Evolutionary conservation across 2,797 vertebrate genomes (phyloP).

Genomic region (Sebastes itinus): DNA sequence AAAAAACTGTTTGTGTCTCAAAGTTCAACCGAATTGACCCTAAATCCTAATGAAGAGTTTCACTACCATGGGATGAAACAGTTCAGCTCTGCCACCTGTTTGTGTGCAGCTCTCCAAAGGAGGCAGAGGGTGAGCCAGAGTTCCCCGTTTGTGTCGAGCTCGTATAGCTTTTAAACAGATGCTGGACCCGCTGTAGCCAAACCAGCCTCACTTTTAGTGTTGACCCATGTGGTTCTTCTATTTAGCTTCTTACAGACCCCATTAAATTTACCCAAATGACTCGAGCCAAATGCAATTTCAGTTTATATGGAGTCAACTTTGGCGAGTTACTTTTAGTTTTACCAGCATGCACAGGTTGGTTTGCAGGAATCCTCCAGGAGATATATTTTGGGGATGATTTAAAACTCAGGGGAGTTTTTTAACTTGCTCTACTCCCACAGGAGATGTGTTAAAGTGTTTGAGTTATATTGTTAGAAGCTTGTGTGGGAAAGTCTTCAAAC

Average conservation of each 20-base stretch:
- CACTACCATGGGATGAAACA: slow-evolving; percentile 33
- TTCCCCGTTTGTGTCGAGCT: slow-evolving; percentile 56
- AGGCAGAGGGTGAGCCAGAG: slow-evolving; percentile 61
- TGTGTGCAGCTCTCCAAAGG: slow-evolving; percentile 33
- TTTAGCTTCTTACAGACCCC: slow-evolving; percentile 79
- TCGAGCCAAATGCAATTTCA: slow-evolving; percentile 77
- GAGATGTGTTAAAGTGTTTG: slow-evolving; percentile 67
- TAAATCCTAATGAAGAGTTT: slow-evolving; percentile 67
- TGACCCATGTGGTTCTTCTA: slow-evolving; percentile 80
- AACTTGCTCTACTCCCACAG: slow-evolving; percentile 35
- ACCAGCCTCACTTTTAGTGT: slow-evolving; percentile 80
- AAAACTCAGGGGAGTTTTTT: slow-evolving; percentile 47
- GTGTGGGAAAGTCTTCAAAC: slow-evolving; percentile 67
- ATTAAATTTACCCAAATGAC: slow-evolving; percentile 79
- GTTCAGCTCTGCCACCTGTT: slow-evolving; percentile 66
- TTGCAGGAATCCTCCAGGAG: slow-evolving; percentile 57
- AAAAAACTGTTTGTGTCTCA: slow-evolving; percentile 54
- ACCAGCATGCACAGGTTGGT: slow-evolving; percentile 73
- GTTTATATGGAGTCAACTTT: slow-evolving; percentile 74
- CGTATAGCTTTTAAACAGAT: slow-evolving; percentile 82
- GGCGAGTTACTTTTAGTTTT: slow-evolving; percentile 74
- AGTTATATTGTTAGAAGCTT: slow-evolving; percentile 72
- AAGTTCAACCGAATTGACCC: slow-evolving; percentile 50
- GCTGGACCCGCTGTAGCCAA: slow-evolving; percentile 70
- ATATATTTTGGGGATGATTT: slow-evolving; percentile 72